Conservation (phyloP, 2,888 invertebrate species). For the Dorcus hopei region DNA sequence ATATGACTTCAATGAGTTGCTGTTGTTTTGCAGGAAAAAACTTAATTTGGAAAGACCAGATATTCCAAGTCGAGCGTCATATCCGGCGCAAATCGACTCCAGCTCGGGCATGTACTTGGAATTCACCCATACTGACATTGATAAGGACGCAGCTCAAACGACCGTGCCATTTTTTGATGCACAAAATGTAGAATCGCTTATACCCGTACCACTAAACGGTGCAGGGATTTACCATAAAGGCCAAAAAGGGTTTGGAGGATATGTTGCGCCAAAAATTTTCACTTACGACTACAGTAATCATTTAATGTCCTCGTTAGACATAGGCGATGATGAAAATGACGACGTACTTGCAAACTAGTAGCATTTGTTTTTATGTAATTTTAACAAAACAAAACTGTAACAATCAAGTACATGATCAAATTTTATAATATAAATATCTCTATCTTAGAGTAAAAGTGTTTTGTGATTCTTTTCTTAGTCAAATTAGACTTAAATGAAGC, state of each 20-base stretch:
- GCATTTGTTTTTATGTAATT: too few relatives aligned
- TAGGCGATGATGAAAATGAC: background rate
- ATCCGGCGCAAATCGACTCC: background rate
- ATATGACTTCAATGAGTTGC: background rate
- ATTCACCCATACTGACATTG: conserved; percentile 51
- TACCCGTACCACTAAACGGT: conserved; percentile 51
- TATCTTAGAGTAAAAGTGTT: too few relatives aligned
- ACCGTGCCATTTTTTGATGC: conserved; percentile 57
- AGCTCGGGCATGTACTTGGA: conserved; percentile 47
- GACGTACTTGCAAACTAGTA: too few relatives aligned
- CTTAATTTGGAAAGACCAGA: background rate
- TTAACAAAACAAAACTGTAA: too few relatives aligned
- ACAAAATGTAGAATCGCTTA: conserved; percentile 50
- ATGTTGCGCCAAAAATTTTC: conserved; percentile 50
- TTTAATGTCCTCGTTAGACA: conserved; percentile 6
- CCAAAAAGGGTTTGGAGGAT: conserved; percentile 52
- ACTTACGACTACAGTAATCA: conserved; percentile 47
- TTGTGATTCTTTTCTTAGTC: too few relatives aligned
- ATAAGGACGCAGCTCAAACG: conserved; percentile 54
- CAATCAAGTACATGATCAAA: too few relatives aligned
- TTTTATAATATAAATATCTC: too few relatives aligned
- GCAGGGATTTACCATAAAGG: conserved; percentile 56
- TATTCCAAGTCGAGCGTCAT: conserved; percentile 29
- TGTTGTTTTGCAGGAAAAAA: background rate
- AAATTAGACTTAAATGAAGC: too few relatives aligned